phyloP scores from a whole-genome alignment of 1,140 invertebrate species.

The Drosophila biarmipes region DNA sequence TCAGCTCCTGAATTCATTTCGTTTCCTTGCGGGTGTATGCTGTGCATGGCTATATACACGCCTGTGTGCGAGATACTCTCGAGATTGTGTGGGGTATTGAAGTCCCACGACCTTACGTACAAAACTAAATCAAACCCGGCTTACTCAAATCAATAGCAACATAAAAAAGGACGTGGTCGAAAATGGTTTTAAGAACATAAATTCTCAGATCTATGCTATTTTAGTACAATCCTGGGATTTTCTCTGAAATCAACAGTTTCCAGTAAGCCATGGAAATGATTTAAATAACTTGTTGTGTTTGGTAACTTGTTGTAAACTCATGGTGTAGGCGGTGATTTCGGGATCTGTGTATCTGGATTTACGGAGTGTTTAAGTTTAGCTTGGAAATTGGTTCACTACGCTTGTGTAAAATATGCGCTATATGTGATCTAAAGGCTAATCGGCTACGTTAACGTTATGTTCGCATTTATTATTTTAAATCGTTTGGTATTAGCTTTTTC shows the following conservation, averaged over 20 bases:
- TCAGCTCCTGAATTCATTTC: conserved; percentile 3
- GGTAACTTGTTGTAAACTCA: background rate
- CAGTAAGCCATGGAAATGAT: too few species aligned
- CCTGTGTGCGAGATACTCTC: conserved; percentile 11
- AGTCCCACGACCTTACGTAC: background rate
- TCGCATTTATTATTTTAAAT: conserved; percentile 36
- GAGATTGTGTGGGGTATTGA: conserved; percentile 1
- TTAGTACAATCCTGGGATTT: too few species aligned
- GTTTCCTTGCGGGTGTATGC: conserved; percentile 1
- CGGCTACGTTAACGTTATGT: conserved; percentile 60
- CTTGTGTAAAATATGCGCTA: conserved; percentile 58
- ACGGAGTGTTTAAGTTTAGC: conserved; percentile 15
- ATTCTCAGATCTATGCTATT: too few species aligned
- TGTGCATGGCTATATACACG: conserved; percentile 14
- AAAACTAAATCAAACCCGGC: too few species aligned
- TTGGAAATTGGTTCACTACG: conserved; percentile 50
- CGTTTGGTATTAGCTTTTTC: conserved; percentile 16
- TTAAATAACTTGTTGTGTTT: too few species aligned
- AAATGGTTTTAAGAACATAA: too few species aligned
- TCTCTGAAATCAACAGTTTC: too few species aligned
- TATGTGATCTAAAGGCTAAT: conserved; percentile 59
- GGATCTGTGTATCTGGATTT: conserved; percentile 1
- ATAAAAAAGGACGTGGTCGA: too few species aligned
- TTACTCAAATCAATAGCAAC: too few species aligned
- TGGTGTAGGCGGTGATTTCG: background rate